Evolutionary conservation across 2,113 vertebrate species (phyloP).

Genomic region (Clinocottus analis): DNA sequence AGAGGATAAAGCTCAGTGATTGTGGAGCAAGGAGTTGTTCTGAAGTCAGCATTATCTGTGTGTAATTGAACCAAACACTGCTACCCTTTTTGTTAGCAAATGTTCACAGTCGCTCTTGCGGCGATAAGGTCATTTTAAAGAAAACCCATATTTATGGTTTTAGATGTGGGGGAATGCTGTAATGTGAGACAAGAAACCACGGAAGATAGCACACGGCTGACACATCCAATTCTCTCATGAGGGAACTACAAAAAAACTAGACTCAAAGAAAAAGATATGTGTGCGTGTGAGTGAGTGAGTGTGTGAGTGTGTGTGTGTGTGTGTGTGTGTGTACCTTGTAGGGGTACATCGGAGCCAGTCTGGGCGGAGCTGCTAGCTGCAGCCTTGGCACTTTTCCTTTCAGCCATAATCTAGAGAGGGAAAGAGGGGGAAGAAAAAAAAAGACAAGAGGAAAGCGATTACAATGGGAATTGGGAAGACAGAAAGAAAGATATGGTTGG

Average conservation of each 20-base stretch:
- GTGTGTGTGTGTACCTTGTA: conserved; percentile 89
- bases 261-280: conserved; percentile 20
- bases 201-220: conserved; percentile 25
- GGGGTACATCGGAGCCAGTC: conserved; percentile 90
- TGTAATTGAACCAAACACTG: conserved; percentile 42
- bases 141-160: conserved; percentile 21
- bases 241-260: conserved; percentile 36
- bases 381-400: conserved; percentile 95
- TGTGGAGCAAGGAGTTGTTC: conserved; percentile 35
- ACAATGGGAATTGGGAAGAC: neutral
- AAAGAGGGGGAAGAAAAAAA: conserved; percentile 9
- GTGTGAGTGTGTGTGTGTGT: conserved; percentile 16
- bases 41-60: conserved; percentile 52
- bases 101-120: conserved; percentile 35
- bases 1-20: conserved; percentile 34
- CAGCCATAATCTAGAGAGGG: conserved; percentile 94
- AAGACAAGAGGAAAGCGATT: neutral
- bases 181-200: conserved; percentile 36
- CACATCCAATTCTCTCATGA: conserved; percentile 53
- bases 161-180: conserved; percentile 29
- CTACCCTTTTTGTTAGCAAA: conserved; percentile 54
- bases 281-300: conserved; percentile 10
- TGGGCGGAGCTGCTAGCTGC: conserved; percentile 91
- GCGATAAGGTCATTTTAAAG: conserved; percentile 8
- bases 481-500: neutral